Evolutionary conservation across 1,140 invertebrate genomes (phyloP), one percentile per base, ranked within the genome.

Genomic region (Protaetia brevitarsis): DNA sequence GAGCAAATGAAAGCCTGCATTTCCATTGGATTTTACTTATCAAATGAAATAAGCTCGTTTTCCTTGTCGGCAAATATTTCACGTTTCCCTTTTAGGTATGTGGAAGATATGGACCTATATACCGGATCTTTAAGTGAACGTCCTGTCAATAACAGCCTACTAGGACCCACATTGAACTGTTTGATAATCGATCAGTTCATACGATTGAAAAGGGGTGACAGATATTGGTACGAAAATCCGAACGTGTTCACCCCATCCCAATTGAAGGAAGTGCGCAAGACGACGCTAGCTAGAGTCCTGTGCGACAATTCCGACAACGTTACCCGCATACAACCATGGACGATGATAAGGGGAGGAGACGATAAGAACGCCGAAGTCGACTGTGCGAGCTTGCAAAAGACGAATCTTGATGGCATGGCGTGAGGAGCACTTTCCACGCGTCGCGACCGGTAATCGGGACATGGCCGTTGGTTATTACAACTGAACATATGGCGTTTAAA

Each of bases 101-200:
- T 95, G 0, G 86, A 93, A 34, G 94, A 96, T 75, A 85, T 96
- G 3, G 95, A 97, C 76, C 75, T 96, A 5, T 96, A 95, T 75
- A 92, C 92, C 0, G 93, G 92, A 0, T 87, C 89, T 0, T 74
- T 96, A 7, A 89, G 92, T 7, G 94, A 96, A 76, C 78, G 82
- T 5, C 88, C 89, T 0, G 71, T 85, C 13, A 75, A 82, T 27
- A 87, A 85, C 7, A 85, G 88, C 1, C 82, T 93, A 7, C 81
- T 95, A 29, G 95, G 94, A 0, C 90, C 94, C 2, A 93, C 94
- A 0, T 84, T 95, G 11, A 89, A 86, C 4, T 97, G 94, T 76
- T 81, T 97, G 31, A 81, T 97, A n/a, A 83, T 87, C 0, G 89
- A 93, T 77, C 95, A 97, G 79, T 96, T 97, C 79, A 73, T 86